Base-by-base conservation (phyloP, 2,113 vertebrate genomes). In the Progne subis region DNA sequence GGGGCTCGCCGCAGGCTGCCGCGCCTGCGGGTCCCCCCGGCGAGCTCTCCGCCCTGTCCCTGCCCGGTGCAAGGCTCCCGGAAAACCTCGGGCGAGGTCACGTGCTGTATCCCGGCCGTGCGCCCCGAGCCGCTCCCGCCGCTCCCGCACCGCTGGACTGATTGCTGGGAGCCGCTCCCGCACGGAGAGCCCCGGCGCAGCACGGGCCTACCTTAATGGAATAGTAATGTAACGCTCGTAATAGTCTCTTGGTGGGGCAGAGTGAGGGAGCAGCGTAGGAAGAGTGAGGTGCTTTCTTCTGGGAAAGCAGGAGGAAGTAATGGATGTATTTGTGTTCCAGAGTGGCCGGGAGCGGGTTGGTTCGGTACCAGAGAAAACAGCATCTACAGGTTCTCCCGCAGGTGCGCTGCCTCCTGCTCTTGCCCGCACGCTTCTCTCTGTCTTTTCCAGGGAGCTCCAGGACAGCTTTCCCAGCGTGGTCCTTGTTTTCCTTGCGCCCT, bases 121-220 rank as follows among this genome's bases (percentile, higher is more conserved):
- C 37, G 37, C 37, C 37, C 37, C 37, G 37, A 37, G 37, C 37
- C 37, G 37, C 37, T 37, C 37, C 37, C 37, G 37, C 37, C 37
- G 37, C 37, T 7, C 37, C 37, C 37, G 37, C 37, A 37, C 37
- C 37, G 37, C 37, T 8, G 37, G 37, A 8, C 37, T 37, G 14
- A 20, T 3, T 0, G 6, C 3, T 37, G 6, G 2, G 11, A 68
- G 5, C 68, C 14, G 1, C 29, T 32, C 14, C 1, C 0, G 13
- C 57, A 24, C 79, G 57, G 52, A 20, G 9, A 50, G 78, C 75
- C 65, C 7, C 39, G 17, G 65, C 0, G 0, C 21, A 20, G 70
- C 28, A 25, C 0, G 1, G 70, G 43, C 26, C 5, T 4, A 17
- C 5, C 2, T 11, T 52, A 25, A 4, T 9, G 39, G 5, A 37